A percentile compares a stretch with the other conserved stretches of the same genome.
Conservation (phyloP, 2,113 vertebrate species). For the Pedetes capensis region DNA sequence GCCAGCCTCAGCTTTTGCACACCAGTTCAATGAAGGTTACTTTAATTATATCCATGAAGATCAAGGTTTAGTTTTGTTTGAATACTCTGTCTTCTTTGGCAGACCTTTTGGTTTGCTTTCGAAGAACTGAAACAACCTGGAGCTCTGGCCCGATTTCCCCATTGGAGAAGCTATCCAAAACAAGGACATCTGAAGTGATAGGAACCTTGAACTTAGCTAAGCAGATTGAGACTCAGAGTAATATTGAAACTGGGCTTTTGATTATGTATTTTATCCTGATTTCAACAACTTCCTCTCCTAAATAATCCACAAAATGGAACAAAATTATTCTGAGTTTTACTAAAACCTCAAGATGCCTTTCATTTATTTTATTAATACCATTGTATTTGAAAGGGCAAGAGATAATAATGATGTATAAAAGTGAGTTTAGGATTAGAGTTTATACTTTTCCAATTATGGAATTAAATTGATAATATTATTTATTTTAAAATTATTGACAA, state of each 20-base stretch:
- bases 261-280: neutral
- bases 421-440: neutral
- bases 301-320: neutral
- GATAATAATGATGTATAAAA: neutral
- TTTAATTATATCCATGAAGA: neutral
- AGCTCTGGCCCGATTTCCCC: neutral
- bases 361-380: neutral
- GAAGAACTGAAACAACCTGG: neutral
- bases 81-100: neutral
- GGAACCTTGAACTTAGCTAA: neutral
- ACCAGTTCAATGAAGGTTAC: neutral
- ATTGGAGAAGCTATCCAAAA: neutral
- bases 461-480: neutral
- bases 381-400: neutral
- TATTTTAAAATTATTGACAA: neutral
- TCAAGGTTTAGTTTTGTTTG: neutral
- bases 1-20: neutral
- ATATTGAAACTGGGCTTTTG: neutral
- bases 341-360: neutral
- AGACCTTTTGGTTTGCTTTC: neutral
- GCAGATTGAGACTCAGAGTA: neutral
- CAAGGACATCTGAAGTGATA: neutral
- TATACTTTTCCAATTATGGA: neutral
- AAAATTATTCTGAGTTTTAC: neutral
- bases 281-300: neutral